Conservation (phyloP, 2,113 vertebrate species). For the Centrocercus urophasianus region DNA sequence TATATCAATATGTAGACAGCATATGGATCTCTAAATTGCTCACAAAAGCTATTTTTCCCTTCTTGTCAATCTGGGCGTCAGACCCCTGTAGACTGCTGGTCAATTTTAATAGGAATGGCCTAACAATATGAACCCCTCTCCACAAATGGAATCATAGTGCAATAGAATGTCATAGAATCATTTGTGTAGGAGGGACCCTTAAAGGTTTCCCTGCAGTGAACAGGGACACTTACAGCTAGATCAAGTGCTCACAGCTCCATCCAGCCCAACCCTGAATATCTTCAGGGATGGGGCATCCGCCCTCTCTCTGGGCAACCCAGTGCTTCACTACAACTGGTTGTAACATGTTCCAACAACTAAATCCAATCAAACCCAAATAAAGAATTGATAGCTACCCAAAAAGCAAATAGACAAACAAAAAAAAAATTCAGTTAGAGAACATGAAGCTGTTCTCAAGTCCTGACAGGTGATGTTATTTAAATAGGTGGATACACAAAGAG, state of each 20-base stretch:
- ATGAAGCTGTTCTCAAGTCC: not conserved
- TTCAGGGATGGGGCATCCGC: too few species aligned
- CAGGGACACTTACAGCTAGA: too few species aligned
- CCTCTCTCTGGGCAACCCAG: too few species aligned
- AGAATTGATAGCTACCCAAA: not conserved
- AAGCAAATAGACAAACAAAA: not conserved
- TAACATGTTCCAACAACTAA: not conserved
- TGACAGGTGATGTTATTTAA: not conserved
- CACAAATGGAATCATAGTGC: not conserved
- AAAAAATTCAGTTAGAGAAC: not conserved
- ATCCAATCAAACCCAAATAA: not conserved
- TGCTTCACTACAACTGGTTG: too few species aligned
- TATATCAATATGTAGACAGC: not conserved
- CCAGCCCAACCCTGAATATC: too few species aligned
- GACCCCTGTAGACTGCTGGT: not conserved
- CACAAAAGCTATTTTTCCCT: not conserved
- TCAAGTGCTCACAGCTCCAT: too few species aligned
- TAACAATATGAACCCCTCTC: fast-evolving
- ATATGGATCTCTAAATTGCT: not conserved
- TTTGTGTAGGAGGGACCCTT: too few species aligned
- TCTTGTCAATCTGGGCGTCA: not conserved
- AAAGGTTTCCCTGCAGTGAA: too few species aligned
- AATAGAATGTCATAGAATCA: too few species aligned
- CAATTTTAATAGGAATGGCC: not conserved
- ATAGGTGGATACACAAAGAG: not conserved